phyloP scores from a whole-genome alignment of 1,140 invertebrate genomes.

The Calliphora vicina region DNA sequence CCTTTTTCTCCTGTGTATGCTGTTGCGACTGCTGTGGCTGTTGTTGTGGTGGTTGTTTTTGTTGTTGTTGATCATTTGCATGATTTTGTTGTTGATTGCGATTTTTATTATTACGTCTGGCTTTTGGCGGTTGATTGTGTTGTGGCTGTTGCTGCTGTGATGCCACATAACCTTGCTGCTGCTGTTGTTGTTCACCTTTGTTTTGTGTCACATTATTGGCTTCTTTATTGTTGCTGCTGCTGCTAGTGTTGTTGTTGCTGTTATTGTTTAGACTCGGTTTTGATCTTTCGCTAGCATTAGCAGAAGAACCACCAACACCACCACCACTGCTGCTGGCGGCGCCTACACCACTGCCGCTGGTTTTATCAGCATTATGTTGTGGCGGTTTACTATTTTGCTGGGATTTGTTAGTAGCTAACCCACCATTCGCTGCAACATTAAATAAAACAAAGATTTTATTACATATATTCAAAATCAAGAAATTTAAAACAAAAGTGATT shows the following conservation, averaged over 20 bases:
- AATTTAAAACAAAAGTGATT: too few species aligned
- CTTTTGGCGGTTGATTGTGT: slow-evolving; percentile 52
- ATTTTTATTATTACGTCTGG: slow-evolving; percentile 56
- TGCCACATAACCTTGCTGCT: slow-evolving; percentile 44
- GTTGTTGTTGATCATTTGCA: slow-evolving; percentile 36
- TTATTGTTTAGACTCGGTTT: slow-evolving; percentile 43
- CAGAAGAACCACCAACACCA: slow-evolving; percentile 30
- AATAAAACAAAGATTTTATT: slow-evolving; percentile 1
- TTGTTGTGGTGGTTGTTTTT: slow-evolving; percentile 50
- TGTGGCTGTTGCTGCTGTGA: slow-evolving; percentile 37
- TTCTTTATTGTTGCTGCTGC: slow-evolving; percentile 37
- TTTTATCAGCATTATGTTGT: slow-evolving; percentile 52
- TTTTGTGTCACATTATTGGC: slow-evolving; percentile 30
- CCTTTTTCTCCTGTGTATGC: slow-evolving; percentile 49
- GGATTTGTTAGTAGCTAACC: slow-evolving; percentile 54
- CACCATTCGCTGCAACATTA: slow-evolving; percentile 52
- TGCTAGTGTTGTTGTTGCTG: slow-evolving; percentile 24
- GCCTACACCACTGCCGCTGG: slow-evolving; percentile 48
- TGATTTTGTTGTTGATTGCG: slow-evolving; percentile 26
- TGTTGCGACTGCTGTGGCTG: slow-evolving; percentile 43
- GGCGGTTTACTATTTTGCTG: slow-evolving; percentile 50
- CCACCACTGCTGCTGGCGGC: slow-evolving; percentile 43
- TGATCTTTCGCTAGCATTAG: slow-evolving; percentile 45
- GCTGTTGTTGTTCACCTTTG: slow-evolving; percentile 34
- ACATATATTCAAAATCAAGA: too few species aligned